Conservation (phyloP, 2,888 invertebrate species). For the Aphelenchoides bicaudatus region DNA sequence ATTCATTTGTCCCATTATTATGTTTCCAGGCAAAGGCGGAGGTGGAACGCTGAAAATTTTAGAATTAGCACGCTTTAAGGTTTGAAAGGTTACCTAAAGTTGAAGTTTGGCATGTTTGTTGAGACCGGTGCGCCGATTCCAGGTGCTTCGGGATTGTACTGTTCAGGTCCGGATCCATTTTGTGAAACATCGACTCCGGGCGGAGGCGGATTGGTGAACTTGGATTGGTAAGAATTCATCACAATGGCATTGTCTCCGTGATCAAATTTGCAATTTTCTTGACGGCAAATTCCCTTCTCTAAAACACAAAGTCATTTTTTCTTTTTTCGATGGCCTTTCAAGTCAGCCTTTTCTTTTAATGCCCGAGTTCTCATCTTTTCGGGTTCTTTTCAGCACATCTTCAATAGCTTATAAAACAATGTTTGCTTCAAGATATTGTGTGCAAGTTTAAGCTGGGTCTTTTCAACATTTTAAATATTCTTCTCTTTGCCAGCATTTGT, state of each 20-base stretch:
- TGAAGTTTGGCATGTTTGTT: constrained; percentile 38
- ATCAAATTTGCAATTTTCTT: constrained; percentile 92
- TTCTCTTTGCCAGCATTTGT: constrained; percentile 9
- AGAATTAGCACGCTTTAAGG: no score
- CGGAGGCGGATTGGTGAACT: constrained; percentile 30
- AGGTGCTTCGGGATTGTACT: constrained; percentile 59
- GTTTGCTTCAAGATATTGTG: not conserved
- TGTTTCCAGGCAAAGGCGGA: no score
- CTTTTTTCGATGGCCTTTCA: no score
- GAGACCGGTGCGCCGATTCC: constrained; percentile 36
- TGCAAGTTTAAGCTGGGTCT: constrained; percentile 9
- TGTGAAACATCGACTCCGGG: constrained; percentile 30
- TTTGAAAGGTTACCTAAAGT: no score
- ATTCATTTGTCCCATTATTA: not conserved
- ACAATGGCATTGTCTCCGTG: constrained; percentile 94
- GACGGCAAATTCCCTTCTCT: constrained; percentile 94
- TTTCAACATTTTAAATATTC: constrained; percentile 4
- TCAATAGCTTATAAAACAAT: not conserved
- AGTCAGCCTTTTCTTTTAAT: no score
- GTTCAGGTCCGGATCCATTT: constrained; percentile 33
- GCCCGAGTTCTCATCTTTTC: no score
- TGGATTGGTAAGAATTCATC: constrained; percentile 39
- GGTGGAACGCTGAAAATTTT: constrained; percentile 55
- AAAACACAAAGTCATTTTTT: constrained; percentile 57
- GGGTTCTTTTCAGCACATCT: not conserved